Base-by-base conservation (phyloP, 2,888 invertebrate genomes). In the Boloria selene region DNA sequence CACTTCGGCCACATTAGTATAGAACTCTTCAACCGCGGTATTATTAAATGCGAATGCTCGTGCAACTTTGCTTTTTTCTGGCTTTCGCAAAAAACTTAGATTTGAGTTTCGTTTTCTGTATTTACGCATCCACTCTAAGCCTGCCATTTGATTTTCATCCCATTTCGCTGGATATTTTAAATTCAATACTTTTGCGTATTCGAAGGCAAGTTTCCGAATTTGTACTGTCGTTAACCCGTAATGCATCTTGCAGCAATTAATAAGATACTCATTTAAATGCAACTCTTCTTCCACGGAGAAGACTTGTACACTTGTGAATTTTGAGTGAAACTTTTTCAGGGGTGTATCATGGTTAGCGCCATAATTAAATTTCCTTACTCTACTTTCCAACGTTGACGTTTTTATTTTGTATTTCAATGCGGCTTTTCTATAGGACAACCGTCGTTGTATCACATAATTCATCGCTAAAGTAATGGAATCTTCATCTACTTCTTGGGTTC, bases 41-140 rank as follows among this genome's bases (percentile, higher is more conserved):
- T 75, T 78, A 61, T 82, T 80, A 59, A 83, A 84, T 3, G 77
- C 79, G 56, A 69, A 70, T 54, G 80, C 81, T 62, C 82, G 64
- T 3, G 79, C 79, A 51, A 77, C 75, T 50, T 79, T 75, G 65
- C 73, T 76, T 47, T 55, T 70, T 72, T 75, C 73, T 16, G 74
- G 74, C 53, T 75, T 65, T 22, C 75, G 54, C 31, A 75, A 65
- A 22, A n/a, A n/a, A n/a, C 73, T 73, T 44, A 74, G 58, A 59
- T 74, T 69, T 38, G 65, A 66, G n/a, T 75, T 63, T 4, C 72
- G 65, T 13, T 69, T 75, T 26, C 79, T 64, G 72, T 79, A 82
- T 14, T 71, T 62, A 17, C 65, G 65, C n/a, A 75, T 14, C 79
- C 80, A 81, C 42, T 81, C 77, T 68, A 71, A 70, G 13, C 82